phyloP scores from a whole-genome alignment of 2,888 invertebrate species.

The Plagodis dolabraria region DNA sequence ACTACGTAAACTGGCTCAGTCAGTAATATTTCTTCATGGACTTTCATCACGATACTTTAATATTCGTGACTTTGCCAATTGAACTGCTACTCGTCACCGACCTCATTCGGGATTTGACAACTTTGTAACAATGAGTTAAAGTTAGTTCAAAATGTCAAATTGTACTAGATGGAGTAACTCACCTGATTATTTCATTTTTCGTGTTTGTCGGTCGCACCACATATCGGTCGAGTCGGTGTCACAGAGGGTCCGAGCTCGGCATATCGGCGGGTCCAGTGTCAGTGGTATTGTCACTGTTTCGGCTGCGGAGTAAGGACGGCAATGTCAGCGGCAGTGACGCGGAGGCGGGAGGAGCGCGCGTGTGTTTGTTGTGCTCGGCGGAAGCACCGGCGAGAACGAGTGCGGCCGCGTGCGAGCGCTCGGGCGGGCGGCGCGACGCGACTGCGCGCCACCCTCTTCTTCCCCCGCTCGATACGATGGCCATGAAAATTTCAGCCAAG shows the following conservation, averaged over 20 bases:
- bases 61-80: conserved; percentile 25
- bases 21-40: conserved; percentile 32
- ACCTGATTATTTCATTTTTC: conserved; percentile 83
- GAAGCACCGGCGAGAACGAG: conserved; percentile 50
- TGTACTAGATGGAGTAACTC: conserved; percentile 38
- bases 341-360: conserved; percentile 51
- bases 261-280: conserved; percentile 44
- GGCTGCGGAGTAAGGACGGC: neutral
- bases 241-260: conserved; percentile 62
- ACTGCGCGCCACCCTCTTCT: conserved; percentile 68
- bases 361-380: conserved; percentile 52
- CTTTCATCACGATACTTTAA: conserved; percentile 33
- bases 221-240: conserved; percentile 61
- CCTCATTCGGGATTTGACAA: conserved; percentile 16
- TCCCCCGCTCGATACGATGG: conserved; percentile 78
- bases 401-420: conserved; percentile 53
- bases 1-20: conserved; percentile 45
- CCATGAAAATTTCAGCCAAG: conserved; percentile 82
- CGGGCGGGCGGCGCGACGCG: conserved; percentile 65
- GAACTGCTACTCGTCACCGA: conserved; percentile 10
- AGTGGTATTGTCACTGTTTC: conserved; percentile 13
- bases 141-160: conserved; percentile 13
- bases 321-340: conserved; percentile 10
- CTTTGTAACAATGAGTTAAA: conserved; percentile 7
- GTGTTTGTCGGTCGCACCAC: conserved; percentile 60